Evolutionary conservation across 1,140 invertebrate species (phyloP).

Genomic region (Leptinotarsa texana): DNA sequence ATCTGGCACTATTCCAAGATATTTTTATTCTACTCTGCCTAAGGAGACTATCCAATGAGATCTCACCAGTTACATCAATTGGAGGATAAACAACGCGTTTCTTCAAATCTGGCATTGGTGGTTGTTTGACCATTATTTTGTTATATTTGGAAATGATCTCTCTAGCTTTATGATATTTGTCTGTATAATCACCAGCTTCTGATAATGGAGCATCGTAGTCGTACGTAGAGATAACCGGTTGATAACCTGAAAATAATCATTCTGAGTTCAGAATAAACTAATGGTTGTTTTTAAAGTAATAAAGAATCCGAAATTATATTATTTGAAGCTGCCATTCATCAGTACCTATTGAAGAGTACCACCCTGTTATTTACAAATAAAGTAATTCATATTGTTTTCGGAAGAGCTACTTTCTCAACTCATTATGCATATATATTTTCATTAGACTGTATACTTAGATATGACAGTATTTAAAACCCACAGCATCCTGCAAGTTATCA

Average conservation of each 20-base stretch:
- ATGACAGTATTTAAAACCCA: too few species aligned
- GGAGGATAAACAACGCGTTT: constrained; percentile 50
- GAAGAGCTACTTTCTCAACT: too few species aligned
- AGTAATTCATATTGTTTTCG: too few species aligned
- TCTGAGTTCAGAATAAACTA: neutral
- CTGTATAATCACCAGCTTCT: constrained; percentile 60
- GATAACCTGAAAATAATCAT: constrained; percentile 46
- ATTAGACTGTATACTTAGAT: too few species aligned
- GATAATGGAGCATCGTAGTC: constrained; percentile 62
- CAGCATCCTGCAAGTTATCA: too few species aligned
- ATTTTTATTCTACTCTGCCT: constrained; percentile 58
- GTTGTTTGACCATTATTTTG: constrained; percentile 53
- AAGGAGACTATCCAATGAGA: constrained; percentile 40
- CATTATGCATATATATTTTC: too few species aligned
- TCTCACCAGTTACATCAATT: constrained; percentile 37
- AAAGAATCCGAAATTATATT: neutral
- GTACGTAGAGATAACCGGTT: constrained; percentile 59
- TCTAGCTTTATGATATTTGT: constrained; percentile 55
- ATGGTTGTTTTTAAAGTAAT: too few species aligned
- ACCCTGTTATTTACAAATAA: neutral
- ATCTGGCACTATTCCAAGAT: constrained; percentile 53
- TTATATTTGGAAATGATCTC: constrained; percentile 53
- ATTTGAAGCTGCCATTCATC: neutral
- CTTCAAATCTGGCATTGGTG: constrained; percentile 47
- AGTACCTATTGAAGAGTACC: too few species aligned